phyloP scores from a whole-genome alignment of 2,113 vertebrate genomes.

The Empidonax alnorum region DNA sequence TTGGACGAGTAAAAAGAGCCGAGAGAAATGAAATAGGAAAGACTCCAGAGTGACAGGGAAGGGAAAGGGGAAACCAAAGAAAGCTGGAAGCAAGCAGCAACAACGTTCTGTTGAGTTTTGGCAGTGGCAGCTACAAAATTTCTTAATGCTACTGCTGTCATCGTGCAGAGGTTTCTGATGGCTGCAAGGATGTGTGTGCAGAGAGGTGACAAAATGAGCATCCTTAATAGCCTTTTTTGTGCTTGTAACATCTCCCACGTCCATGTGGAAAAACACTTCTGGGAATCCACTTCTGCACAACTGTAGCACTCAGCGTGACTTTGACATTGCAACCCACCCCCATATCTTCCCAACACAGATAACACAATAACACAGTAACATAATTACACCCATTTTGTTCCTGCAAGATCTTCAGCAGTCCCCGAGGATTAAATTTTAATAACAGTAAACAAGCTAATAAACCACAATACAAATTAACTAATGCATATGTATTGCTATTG shows the following conservation, averaged over 20 bases:
- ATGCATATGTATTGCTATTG: neutral
- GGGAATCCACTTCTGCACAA: neutral
- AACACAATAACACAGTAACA: neutral
- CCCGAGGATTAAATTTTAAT: neutral
- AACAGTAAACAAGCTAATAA: neutral
- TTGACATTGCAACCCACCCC: accelerated
- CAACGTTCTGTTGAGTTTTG: neutral
- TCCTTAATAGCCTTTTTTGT: neutral
- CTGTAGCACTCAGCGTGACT: too few species aligned
- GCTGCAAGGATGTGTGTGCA: neutral
- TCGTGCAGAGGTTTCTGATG: neutral
- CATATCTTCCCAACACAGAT: accelerated
- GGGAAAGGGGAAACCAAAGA: neutral
- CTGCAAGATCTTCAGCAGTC: neutral
- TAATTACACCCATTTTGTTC: neutral
- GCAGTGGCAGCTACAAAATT: neutral
- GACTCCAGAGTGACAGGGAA: neutral
- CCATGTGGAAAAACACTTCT: neutral
- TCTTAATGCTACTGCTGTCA: neutral
- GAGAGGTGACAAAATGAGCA: neutral
- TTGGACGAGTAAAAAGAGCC: neutral
- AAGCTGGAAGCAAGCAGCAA: neutral
- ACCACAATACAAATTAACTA: neutral
- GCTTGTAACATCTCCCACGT: neutral
- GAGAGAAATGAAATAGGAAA: neutral